Evolutionary conservation across 2,888 invertebrate species (phyloP), one percentile per base, ranked within the genome.

Genomic region (Euplagia quadripunctaria): DNA sequence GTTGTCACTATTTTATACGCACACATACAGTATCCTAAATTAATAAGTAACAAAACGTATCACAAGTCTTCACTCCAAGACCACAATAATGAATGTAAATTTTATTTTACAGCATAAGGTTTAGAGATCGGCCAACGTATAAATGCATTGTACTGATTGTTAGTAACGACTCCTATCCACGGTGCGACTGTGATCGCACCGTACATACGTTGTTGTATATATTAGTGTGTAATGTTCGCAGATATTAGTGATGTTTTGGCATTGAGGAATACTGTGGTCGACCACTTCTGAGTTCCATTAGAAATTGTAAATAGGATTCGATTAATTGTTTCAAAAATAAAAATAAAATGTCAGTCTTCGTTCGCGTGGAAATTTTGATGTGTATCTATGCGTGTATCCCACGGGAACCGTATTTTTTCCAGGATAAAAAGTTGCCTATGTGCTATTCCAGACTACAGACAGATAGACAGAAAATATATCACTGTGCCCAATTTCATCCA

Each of bases 101-200:
- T 71, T 58, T 71, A 75, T 65, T 73, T 84, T 73, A 70, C 76
- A 58, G 70, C 42, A 73, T 83, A 73, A 72, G 72, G 76, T 73
- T 9, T 58, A 31, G 9, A 73, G 72, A 75, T 75, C 78, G 74
- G 63, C 55, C 75, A 69, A 63, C 70, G 76, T 52, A 75, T 74
- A 76, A 77, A 71, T 74, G 75, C 77, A 78, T 76, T 76, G 73
- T 78, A 72, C 69, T 42, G 81, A 81, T 79, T 83, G 77, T 73
- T 75, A 83, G 74, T 73, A 83, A 85, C 66, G 81, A 83, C 68
- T 64, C 58, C 83, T 73, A 83, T 83, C 85, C 85, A 83, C 74
- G 17, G 41, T 42, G 58, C 82, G 81, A 77, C 77, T 77, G 68
- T 82, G 73, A 80, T 78, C 75, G 51, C n/a, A n/a, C 16, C 63